phyloP scores from a whole-genome alignment of 2,888 invertebrate species.

The Agrochola macilenta region DNA sequence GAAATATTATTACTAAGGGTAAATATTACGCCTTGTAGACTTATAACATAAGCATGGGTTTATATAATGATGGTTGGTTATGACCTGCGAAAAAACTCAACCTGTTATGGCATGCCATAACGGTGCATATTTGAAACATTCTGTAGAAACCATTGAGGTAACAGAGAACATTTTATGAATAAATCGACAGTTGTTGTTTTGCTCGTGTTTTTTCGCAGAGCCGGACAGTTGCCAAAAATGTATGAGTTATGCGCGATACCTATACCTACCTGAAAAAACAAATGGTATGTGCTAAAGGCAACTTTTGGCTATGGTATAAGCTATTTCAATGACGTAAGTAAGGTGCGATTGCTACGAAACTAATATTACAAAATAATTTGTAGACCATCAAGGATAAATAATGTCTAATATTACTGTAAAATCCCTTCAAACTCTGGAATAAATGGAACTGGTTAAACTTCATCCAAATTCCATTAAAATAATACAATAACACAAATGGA shows the following conservation, averaged over 20 bases:
- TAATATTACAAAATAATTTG: background rate
- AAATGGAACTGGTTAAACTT: conserved; percentile 45
- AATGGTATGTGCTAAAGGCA: background rate
- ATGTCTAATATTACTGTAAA: conserved; percentile 10
- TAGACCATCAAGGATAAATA: conserved; percentile 13
- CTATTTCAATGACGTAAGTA: background rate
- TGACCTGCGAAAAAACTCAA: conserved; percentile 33
- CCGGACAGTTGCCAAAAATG: conserved; percentile 43
- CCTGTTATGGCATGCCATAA: conserved; percentile 48
- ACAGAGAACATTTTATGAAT: conserved; percentile 49
- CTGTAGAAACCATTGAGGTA: conserved; percentile 42
- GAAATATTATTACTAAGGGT: no score
- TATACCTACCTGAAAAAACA: background rate
- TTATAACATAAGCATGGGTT: conserved; percentile 21
- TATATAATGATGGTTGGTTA: conserved; percentile 35
- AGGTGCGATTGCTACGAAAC: background rate
- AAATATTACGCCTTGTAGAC: conserved; percentile 21
- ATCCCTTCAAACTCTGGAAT: conserved; percentile 15
- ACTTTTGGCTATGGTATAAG: background rate
- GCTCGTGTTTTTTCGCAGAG: conserved; percentile 23
- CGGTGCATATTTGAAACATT: conserved; percentile 61
- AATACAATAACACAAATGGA: conserved; percentile 53
- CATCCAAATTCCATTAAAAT: conserved; percentile 54
- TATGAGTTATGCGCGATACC: conserved; percentile 25
- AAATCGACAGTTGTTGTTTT: conserved; percentile 50